phyloP scores from a whole-genome alignment of 2,797 vertebrate species.

The Hapalemur alaotrensis region DNA sequence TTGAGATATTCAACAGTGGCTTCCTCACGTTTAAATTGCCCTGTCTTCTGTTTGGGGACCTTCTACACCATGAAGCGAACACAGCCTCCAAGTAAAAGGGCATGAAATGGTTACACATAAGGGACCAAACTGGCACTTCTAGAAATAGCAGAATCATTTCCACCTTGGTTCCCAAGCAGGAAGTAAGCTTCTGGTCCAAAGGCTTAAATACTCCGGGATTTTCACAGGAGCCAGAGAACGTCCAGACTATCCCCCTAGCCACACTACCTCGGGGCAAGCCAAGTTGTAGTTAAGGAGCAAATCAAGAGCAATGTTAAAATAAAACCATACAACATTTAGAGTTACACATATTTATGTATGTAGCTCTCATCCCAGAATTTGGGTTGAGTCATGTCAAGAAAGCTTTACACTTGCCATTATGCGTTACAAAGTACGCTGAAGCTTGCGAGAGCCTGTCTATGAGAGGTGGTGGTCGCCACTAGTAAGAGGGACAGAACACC shows the following conservation, averaged over 20 bases:
- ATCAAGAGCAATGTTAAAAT: neutral
- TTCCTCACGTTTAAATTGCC: neutral
- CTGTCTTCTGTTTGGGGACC: neutral
- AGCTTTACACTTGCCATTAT: neutral
- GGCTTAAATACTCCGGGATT: neutral
- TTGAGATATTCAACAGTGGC: fast-evolving
- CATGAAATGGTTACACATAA: neutral
- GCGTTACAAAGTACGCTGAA: neutral
- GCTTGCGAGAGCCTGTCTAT: neutral
- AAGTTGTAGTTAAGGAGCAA: neutral
- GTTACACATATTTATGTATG: neutral
- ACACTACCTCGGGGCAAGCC: neutral
- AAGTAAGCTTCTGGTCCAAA: neutral
- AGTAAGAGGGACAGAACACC: neutral
- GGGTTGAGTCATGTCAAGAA: neutral
- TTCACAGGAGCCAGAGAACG: neutral
- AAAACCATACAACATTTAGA: neutral
- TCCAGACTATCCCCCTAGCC: neutral
- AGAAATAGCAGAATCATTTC: neutral
- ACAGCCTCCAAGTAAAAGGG: neutral
- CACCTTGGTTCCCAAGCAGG: neutral
- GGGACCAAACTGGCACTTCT: neutral
- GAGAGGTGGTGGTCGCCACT: neutral
- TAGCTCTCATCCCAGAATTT: neutral
- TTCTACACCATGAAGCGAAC: neutral